A percentile compares a stretch with the other conserved stretches of the same genome.
Evolutionary conservation across 2,888 invertebrate genomes (phyloP).

Genomic region (Phorcus lineatus): DNA sequence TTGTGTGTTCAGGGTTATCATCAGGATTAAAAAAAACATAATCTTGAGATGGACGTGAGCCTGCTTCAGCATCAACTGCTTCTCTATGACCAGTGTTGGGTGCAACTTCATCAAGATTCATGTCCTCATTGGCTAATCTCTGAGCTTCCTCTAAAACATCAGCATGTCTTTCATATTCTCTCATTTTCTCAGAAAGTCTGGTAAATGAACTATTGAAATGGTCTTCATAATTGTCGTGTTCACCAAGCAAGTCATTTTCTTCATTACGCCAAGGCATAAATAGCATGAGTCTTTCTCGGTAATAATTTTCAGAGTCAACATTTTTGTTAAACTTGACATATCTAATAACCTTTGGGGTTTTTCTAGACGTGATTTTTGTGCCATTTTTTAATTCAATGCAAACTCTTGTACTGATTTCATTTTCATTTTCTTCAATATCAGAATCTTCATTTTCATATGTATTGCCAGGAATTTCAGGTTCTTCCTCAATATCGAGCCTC

Average conservation of each 20-base stretch:
- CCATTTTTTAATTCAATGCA: conserved; percentile 24
- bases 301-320: conserved; percentile 53
- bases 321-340: conserved; percentile 46
- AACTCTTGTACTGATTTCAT: conserved; percentile 31
- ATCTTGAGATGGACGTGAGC: not conserved
- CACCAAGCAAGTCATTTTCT: conserved; percentile 31
- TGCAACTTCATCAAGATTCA: conserved; percentile 39
- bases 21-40: not conserved
- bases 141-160: conserved; percentile 35
- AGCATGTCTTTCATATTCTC: conserved; percentile 36
- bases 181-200: conserved; percentile 27
- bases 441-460: not conserved
- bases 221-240: conserved; percentile 24
- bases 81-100: conserved; percentile 38
- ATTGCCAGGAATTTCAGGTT: too few species aligned
- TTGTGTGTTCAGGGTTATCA: conserved; percentile 33
- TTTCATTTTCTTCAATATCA: conserved; percentile 28
- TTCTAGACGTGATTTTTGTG: conserved; percentile 15
- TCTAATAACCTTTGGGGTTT: conserved; percentile 35
- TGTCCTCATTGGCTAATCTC: conserved; percentile 30
- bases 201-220: not conserved
- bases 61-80: conserved; percentile 27
- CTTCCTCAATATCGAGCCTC: too few species aligned
- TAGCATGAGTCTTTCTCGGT: conserved; percentile 50
- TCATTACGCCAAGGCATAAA: conserved; percentile 66